Percentiles rank a stretch among this genome's conserved stretches.
These are phyloP conservation scores for Cepaea hortensis DNA, from an alignment of 2,888 invertebrate species.

Conservation along the genomic window DNA sequence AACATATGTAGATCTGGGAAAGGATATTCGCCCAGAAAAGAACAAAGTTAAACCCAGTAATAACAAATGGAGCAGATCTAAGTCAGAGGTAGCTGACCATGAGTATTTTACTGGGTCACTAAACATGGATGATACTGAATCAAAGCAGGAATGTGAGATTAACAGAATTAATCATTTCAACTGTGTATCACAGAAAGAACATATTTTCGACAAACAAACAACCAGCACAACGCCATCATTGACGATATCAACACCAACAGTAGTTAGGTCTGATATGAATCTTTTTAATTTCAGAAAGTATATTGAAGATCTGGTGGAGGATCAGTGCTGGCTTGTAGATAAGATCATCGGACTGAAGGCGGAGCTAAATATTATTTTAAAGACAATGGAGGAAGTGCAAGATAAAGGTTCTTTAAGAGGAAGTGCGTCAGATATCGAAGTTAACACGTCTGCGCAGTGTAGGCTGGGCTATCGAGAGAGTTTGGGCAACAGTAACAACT, in stretches of 20 bases:
- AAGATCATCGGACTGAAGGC: background rate
- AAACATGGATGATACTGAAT: background rate
- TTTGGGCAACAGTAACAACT: too few relatives aligned
- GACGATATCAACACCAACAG: background rate
- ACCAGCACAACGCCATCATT: background rate
- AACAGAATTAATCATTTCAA: too few relatives aligned
- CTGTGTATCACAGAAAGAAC: too few relatives aligned
- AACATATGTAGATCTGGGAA: background rate
- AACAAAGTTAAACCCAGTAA: background rate
- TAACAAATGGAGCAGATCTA: background rate
- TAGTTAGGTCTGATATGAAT: background rate
- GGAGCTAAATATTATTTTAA: background rate
- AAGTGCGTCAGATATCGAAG: too few relatives aligned
- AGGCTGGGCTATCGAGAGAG: too few relatives aligned
- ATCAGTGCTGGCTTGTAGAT: background rate
- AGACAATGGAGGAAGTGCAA: background rate
- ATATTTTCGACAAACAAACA: too few relatives aligned
- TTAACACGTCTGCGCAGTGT: too few relatives aligned
- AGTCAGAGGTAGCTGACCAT: background rate
- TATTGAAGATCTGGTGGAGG: background rate
- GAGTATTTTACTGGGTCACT: background rate
- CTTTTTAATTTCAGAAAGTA: background rate
- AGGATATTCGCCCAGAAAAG: too few relatives aligned
- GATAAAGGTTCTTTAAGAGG: background rate
- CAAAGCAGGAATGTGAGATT: too few relatives aligned